These are phyloP conservation scores for Petrocephalus schoutedeni DNA, from an alignment of 2,797 vertebrate genomes.

Conservation along the genomic window DNA sequence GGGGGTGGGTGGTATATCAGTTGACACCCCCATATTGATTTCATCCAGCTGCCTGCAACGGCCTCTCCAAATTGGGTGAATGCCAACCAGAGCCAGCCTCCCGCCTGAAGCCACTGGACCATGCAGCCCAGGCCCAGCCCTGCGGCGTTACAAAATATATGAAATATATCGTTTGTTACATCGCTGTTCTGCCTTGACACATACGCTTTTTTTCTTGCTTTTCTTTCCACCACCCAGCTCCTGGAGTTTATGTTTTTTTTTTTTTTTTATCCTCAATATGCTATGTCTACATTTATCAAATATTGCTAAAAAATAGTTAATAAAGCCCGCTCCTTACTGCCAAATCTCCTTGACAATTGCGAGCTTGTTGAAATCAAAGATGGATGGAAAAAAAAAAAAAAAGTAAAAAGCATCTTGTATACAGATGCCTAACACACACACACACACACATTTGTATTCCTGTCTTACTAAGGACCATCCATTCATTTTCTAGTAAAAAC, in stretches of 20 bases:
- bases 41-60: background rate
- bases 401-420: background rate
- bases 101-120: background rate
- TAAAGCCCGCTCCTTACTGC: background rate
- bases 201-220: background rate
- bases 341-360: background rate
- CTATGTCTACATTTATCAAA: background rate
- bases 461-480: background rate
- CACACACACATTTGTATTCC: background rate
- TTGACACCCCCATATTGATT: background rate
- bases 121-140: background rate
- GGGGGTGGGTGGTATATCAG: background rate
- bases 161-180: background rate
- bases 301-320: background rate
- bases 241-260: background rate
- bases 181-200: background rate
- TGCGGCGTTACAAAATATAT: background rate
- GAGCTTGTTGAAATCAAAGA: background rate
- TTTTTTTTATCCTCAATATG: background rate
- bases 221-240: background rate
- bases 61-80: background rate
- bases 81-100: background rate
- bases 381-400: background rate
- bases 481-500: background rate
- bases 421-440: background rate